Evolutionary conservation across 2,797 vertebrate species (phyloP), one percentile per base, ranked within the genome.

Genomic region (Siniperca undulata): DNA sequence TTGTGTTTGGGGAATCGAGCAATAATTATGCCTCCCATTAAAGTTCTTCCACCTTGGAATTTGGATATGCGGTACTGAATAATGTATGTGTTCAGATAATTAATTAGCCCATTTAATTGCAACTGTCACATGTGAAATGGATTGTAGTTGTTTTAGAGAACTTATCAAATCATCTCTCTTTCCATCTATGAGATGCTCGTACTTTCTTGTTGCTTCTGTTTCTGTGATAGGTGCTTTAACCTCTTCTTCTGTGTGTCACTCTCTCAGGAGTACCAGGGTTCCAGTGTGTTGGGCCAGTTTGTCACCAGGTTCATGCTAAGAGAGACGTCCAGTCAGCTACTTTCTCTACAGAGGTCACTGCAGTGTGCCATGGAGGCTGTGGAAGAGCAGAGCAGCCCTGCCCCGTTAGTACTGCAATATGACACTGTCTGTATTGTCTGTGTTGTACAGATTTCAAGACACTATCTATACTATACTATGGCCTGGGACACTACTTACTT

Each of bases 321-420:
- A 88, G 97, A 99, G 94, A 97, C 97, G 0, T 94, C 97, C 88
- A 97, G 94, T 91, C 97, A 98, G 94, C 95, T 99, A 77, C 96
- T 97, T 84, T 99, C 97, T 58, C 96, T 99, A 7, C 98, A 99
- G 94, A 96, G 94, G 90, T 98, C 96, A 60, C 94, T 98, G 92
- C 97, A 98, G 91, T 97, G 96, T 82, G 98, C 98, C 72, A 97
- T 97, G 97, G 98, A 98, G 93, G 97, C 97, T 0, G 97, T 96
- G 0, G 97, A 98, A 67, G 96, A 98, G 84, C 97, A 98, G 95
- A 98, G 96, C 60, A 94, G 92, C 78, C 97, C 96, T 73, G 94
- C 96, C 78, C 96, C 96, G 97, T 97, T 30, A 95, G 95, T 93
- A 79, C 65, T 42, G 27, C 27, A 48, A 7, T 22, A 52, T 42